Conservation (phyloP, 2,888 invertebrate genomes). For the Agrochola lychnidis region DNA sequence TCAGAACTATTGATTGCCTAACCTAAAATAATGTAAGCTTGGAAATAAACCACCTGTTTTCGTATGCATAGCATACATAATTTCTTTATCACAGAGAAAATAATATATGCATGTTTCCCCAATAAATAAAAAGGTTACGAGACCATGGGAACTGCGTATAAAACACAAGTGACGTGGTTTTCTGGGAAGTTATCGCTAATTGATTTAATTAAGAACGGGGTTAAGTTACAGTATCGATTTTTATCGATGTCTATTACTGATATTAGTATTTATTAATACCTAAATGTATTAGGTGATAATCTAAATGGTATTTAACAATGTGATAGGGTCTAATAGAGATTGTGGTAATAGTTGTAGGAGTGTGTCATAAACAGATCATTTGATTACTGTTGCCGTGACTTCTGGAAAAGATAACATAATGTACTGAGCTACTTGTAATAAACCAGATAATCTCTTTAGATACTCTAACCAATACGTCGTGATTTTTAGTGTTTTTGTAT, state of each 20-base stretch:
- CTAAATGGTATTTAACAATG: slow-evolving; percentile 22
- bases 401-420: slow-evolving; percentile 38
- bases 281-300: slow-evolving; percentile 24
- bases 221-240: slow-evolving; percentile 8
- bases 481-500: slow-evolving; percentile 25
- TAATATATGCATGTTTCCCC: neutral
- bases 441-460: slow-evolving; percentile 40
- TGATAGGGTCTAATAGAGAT: slow-evolving; percentile 5
- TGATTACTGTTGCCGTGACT: slow-evolving; percentile 49
- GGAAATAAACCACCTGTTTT: neutral
- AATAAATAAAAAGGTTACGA: neutral
- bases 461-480: slow-evolving; percentile 17
- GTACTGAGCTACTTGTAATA: slow-evolving; percentile 27
- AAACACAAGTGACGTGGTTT: neutral
- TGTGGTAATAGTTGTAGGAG: slow-evolving; percentile 16
- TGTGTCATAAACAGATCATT: slow-evolving; percentile 41
- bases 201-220: slow-evolving; percentile 19
- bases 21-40: neutral
- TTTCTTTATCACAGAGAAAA: neutral
- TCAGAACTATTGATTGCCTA: neutral
- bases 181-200: slow-evolving; percentile 17
- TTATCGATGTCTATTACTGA: slow-evolving; percentile 18
- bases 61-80: neutral
- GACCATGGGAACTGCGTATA: neutral
- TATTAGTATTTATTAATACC: slow-evolving; percentile 26